Conservation (phyloP, 2,797 vertebrate genomes). For the Phataginus tetradactyla region DNA sequence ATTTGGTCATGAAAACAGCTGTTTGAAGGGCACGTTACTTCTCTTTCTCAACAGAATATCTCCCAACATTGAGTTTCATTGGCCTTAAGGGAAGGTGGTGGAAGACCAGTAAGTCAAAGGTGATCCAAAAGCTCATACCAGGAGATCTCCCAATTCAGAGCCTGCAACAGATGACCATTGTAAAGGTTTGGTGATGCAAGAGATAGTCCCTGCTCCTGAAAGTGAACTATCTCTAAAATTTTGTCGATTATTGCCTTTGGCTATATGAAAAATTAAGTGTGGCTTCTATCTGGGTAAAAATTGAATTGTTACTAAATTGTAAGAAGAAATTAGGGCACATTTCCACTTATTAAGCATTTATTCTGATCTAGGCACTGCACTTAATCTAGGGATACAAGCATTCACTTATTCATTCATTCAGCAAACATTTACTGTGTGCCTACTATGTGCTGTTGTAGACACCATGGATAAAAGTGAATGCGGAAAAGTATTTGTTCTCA, state of each 20-base stretch:
- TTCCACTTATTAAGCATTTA: neutral
- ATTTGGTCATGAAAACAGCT: constrained; percentile 81
- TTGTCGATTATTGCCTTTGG: neutral
- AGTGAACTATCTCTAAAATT: neutral
- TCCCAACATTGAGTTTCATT: constrained; percentile 75
- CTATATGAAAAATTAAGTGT: neutral
- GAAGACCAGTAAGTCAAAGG: constrained; percentile 57
- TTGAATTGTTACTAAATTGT: neutral
- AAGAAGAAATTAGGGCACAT: neutral
- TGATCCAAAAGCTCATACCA: constrained; percentile 29
- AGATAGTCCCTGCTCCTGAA: neutral
- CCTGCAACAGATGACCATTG: neutral
- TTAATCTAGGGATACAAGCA: neutral
- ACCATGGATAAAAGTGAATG: neutral
- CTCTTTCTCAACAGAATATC: constrained; percentile 64
- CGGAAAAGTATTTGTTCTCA: neutral
- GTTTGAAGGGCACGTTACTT: constrained; percentile 68
- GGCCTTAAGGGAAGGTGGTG: constrained; percentile 60
- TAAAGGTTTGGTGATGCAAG: neutral
- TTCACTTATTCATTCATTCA: neutral
- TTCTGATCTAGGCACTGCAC: neutral
- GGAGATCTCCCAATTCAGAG: constrained; percentile 55
- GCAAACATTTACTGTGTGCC: neutral
- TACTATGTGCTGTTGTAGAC: neutral
- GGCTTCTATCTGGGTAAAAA: neutral